phyloP scores from a whole-genome alignment of 2,113 vertebrate genomes.

The Macaca nemestrina region DNA sequence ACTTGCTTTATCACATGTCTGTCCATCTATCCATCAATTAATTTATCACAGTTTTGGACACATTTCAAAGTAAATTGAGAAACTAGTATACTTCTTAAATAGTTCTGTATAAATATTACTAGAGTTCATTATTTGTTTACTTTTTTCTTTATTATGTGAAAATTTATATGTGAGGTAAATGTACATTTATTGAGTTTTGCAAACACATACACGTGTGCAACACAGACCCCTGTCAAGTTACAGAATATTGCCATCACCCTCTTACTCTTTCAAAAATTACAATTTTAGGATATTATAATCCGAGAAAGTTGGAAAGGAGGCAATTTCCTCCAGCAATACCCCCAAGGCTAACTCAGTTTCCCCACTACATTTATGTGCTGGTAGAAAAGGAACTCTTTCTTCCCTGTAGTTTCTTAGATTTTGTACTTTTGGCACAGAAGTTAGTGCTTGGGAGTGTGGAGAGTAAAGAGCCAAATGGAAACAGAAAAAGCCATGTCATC shows the following conservation, averaged over 20 bases:
- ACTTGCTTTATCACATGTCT: not conserved
- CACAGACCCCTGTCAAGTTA: not conserved
- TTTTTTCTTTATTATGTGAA: not conserved
- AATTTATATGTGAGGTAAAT: not conserved
- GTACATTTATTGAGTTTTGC: not conserved
- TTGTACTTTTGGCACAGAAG: slow-evolving; percentile 71
- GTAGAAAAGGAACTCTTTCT: not conserved
- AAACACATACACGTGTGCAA: not conserved
- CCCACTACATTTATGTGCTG: not conserved
- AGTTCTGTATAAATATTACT: not conserved
- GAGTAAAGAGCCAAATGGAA: slow-evolving; percentile 80
- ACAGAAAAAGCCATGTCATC: slow-evolving; percentile 83
- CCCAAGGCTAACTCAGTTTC: not conserved
- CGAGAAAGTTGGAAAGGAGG: not conserved
- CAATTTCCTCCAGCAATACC: not conserved
- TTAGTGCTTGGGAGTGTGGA: slow-evolving; percentile 70
- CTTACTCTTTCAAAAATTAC: not conserved
- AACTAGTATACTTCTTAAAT: not conserved
- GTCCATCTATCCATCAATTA: not conserved
- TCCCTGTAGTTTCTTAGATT: slow-evolving; percentile 49
- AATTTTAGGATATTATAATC: not conserved
- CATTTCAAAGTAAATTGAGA: not conserved
- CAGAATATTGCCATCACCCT: not conserved
- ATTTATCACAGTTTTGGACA: not conserved
- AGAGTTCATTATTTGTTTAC: not conserved